phyloP scores from a whole-genome alignment of 2,888 invertebrate genomes.

The Phengaris alcon region DNA sequence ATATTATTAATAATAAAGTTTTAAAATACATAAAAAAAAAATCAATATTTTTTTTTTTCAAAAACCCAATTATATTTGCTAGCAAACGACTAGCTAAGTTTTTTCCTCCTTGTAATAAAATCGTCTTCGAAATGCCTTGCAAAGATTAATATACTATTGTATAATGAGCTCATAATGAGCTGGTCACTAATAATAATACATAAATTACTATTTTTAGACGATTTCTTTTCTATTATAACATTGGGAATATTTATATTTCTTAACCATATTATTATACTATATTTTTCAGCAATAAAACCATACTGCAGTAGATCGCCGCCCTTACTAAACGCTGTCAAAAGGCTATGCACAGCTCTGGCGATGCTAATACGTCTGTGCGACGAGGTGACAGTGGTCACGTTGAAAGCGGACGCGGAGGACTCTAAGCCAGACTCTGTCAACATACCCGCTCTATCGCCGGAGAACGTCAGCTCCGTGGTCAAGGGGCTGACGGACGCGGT shows the following conservation, averaged over 20 bases:
- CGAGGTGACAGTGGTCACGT: conserved; percentile 88
- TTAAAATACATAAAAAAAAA: no score
- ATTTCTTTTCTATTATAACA: background rate
- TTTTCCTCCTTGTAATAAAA: no score
- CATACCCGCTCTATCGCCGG: conserved; percentile 61
- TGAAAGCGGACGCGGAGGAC: conserved; percentile 76
- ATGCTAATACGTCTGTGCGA: conserved; percentile 94
- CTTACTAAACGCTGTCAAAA: conserved; percentile 88
- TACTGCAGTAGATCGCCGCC: conserved; percentile 81
- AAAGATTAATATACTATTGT: no score
- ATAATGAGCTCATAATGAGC: no score
- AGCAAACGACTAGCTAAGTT: no score
- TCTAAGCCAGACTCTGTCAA: conserved; percentile 58
- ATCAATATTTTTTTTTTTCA: no score
- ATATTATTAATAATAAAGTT: no score
- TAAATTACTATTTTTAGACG: no score
- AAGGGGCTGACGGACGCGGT: conserved; percentile 66
- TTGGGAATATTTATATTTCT: background rate
- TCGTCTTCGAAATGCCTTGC: no score
- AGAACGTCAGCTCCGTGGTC: conserved; percentile 66
- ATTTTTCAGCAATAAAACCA: conserved; percentile 72
- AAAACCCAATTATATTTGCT: no score
- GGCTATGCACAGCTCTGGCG: conserved; percentile 91
- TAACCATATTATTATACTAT: background rate
- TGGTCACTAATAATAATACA: no score